These are phyloP conservation scores for Carassius gibelio DNA, from an alignment of 2,113 vertebrate genomes.

Conservation along the genomic window DNA sequence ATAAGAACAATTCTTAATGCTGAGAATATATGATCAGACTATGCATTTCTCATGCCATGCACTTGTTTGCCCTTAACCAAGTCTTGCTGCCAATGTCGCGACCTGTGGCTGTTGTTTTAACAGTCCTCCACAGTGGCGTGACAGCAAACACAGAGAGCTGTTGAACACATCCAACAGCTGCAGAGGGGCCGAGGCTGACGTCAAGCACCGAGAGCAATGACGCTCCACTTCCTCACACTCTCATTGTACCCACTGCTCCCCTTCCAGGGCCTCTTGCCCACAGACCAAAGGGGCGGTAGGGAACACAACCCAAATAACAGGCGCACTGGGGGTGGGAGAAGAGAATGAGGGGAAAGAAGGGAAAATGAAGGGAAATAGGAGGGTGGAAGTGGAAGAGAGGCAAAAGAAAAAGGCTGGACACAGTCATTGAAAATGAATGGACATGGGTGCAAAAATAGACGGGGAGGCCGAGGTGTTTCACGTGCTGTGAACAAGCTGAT, in stretches of 20 bases:
- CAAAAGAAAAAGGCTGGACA: constrained; percentile 1
- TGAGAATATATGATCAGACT: not conserved
- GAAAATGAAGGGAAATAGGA: constrained; percentile 6
- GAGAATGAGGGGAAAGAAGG: not conserved
- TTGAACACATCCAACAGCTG: constrained; percentile 85
- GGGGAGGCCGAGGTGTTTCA: constrained; percentile 20
- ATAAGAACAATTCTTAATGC: too few relatives aligned
- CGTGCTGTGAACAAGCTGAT: constrained; percentile 29
- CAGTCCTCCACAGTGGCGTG: constrained; percentile 57
- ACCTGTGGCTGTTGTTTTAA: constrained; percentile 54
- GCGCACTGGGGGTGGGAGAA: constrained; percentile 40
- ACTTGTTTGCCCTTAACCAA: not conserved
- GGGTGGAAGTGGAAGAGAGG: constrained; percentile 28
- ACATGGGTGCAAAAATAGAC: constrained; percentile 36
- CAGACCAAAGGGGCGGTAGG: constrained; percentile 59
- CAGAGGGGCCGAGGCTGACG: constrained; percentile 79
- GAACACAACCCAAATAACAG: constrained; percentile 59
- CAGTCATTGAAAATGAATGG: constrained; percentile 33
- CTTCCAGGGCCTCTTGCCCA: constrained; percentile 68
- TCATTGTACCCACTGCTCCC: constrained; percentile 65
- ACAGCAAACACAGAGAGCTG: constrained; percentile 70
- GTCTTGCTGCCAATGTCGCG: constrained; percentile 16
- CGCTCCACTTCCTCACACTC: constrained; percentile 77
- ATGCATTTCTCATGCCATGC: not conserved
- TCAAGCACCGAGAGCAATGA: constrained; percentile 73